phyloP scores from a whole-genome alignment of 2,888 invertebrate species.

The Pseudococcus longispinus region DNA sequence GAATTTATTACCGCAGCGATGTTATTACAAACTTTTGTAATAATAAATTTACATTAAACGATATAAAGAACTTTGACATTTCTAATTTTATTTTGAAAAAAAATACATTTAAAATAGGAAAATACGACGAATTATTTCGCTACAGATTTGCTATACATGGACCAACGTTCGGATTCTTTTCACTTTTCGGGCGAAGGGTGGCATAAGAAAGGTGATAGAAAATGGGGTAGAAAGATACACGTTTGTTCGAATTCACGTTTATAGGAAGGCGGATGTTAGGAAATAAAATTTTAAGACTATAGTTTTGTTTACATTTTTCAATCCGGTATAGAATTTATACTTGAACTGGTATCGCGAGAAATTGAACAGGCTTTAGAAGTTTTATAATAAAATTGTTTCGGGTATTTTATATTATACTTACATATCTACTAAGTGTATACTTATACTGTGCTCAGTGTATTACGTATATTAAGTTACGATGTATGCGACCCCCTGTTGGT shows the following conservation, averaged over 20 bases:
- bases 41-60: slow-evolving; percentile 53
- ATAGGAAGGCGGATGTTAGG: background rate
- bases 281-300: slow-evolving; percentile 28
- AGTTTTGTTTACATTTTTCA: slow-evolving; percentile 30
- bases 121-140: background rate
- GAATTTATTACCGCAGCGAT: slow-evolving; percentile 46
- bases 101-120: background rate
- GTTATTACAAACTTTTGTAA: slow-evolving; percentile 49
- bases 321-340: slow-evolving; percentile 8
- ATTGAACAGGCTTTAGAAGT: slow-evolving; percentile 30
- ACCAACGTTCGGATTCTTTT: background rate
- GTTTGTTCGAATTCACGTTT: background rate
- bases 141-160: background rate
- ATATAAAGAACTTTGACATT: slow-evolving; percentile 46
- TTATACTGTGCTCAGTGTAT: background rate
- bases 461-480: background rate
- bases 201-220: background rate
- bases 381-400: slow-evolving; percentile 24
- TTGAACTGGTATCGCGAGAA: background rate
- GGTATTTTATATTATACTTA: background rate
- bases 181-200: background rate
- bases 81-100: slow-evolving; percentile 32
- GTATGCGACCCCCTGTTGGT: background rate
- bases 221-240: background rate
- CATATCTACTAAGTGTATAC: background rate